Evolutionary conservation across 2,888 invertebrate species (phyloP).

Genomic region (Rutpela maculata): DNA sequence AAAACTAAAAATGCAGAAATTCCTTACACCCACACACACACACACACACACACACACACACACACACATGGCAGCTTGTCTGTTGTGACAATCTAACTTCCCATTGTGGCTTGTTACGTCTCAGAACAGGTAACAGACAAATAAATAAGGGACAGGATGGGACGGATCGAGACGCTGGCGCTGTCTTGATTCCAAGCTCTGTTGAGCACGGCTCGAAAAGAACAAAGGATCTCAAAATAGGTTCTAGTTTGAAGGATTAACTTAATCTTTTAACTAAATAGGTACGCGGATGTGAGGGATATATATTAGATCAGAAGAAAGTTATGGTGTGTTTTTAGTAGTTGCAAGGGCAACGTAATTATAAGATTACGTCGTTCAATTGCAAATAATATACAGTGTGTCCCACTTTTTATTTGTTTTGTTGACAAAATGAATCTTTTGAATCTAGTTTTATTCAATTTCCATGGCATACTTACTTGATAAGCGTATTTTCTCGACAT

Average conservation of each 20-base stretch:
- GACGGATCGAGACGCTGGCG: background rate
- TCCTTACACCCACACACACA: conserved; percentile 9
- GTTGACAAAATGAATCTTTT: too few species aligned
- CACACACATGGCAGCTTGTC: conserved; percentile 1
- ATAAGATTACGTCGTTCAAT: background rate
- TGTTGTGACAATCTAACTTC: conserved; percentile 25
- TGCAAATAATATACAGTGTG: too few species aligned
- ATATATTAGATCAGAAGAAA: conserved; percentile 25
- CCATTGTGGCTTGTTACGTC: conserved; percentile 35
- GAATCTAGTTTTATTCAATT: too few species aligned
- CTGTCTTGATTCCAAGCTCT: conserved; percentile 10
- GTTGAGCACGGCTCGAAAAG: conserved; percentile 31
- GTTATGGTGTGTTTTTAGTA: background rate
- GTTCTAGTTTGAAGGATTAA: conserved; percentile 37
- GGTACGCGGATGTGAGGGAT: conserved; percentile 17
- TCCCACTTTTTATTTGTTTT: too few species aligned
- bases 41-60: conserved; percentile 12
- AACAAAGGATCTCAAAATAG: conserved; percentile 38
- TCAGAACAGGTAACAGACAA: conserved; percentile 37
- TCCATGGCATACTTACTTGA: too few species aligned
- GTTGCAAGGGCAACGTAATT: conserved; percentile 16
- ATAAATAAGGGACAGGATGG: conserved; percentile 29
- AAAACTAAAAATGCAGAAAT: conserved; percentile 8
- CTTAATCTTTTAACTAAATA: conserved; percentile 39
- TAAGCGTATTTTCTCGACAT: too few species aligned